Conservation (phyloP, 2,888 invertebrate genomes). For the Dione juno region DNA sequence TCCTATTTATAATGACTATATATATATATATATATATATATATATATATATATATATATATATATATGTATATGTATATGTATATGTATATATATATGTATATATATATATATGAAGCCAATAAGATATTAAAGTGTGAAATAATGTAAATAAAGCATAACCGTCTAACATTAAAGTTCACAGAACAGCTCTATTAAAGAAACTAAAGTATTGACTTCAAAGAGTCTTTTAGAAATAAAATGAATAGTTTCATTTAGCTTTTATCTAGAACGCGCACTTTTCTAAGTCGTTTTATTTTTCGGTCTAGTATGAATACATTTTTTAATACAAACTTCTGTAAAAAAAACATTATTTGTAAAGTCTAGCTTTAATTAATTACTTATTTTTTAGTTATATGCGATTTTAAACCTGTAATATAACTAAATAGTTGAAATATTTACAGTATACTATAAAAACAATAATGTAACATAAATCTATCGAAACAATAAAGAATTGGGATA, state of each 20-base stretch:
- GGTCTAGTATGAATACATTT: not conserved
- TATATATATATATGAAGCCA: no score
- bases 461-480: no score
- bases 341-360: not conserved
- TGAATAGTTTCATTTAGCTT: constrained; percentile 6
- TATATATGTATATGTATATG: no score
- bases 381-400: no score
- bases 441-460: no score
- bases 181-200: constrained; percentile 5
- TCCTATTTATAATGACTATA: no score
- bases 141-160: not conserved
- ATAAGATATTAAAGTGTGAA: not conserved
- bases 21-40: no score
- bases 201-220: constrained; percentile 16
- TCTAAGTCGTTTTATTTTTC: not conserved
- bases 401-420: no score
- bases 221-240: constrained; percentile 14
- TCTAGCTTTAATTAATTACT: not conserved
- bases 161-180: not conserved
- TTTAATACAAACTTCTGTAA: not conserved
- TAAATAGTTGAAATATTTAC: no score
- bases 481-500: no score
- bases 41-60: no score
- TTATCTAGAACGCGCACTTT: not conserved
- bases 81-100: no score